Base-by-base conservation (phyloP, 2,797 vertebrate genomes). In the Crenuchus spilurus region DNA sequence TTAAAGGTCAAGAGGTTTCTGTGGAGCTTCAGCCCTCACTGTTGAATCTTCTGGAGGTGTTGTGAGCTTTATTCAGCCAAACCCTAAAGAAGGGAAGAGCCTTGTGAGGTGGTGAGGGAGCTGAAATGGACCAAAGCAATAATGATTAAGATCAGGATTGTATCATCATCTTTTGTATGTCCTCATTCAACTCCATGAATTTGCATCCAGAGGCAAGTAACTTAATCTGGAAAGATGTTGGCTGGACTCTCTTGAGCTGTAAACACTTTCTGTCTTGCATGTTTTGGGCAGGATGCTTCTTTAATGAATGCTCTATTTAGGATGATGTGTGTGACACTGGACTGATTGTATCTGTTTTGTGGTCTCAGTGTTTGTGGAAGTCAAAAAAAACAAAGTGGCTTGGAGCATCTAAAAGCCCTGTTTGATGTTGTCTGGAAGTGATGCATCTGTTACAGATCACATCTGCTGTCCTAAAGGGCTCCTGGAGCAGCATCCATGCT, bases 171-270 rank as follows among this genome's bases (percentile, higher is more conserved):
- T n/a, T n/a, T n/a, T n/a, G n/a, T n/a, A n/a, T n/a, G n/a, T n/a
- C n/a, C n/a, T n/a, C n/a, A n/a, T n/a, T n/a, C n/a, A n/a, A n/a
- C n/a, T n/a, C n/a, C n/a, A n/a, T n/a, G n/a, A n/a, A n/a, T n/a
- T n/a, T 72, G 5, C 2, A 13, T 22, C 37, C 33, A 62, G 39
- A 41, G 58, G n/a, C 33, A 31, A 30, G 35, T 30, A 72, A 72
- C 62, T n/a, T 72, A 54, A 72, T 64, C 24, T 31, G 42, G 63
- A 72, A 63, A 11, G 13, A 41, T 63, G 46, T 22, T 31, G 46
- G 18, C 46, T 72, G 58, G 44, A 52, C 31, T 41, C 26, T 16
- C 24, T 72, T 24, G 33, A 52, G 55, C 37, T 61, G 54, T 18
- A 68, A 60, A 62, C 55, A 18, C 48, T 33, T 20, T 39, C 30